Conservation (phyloP, 2,888 invertebrate genomes). For the Anticlea derivata region DNA sequence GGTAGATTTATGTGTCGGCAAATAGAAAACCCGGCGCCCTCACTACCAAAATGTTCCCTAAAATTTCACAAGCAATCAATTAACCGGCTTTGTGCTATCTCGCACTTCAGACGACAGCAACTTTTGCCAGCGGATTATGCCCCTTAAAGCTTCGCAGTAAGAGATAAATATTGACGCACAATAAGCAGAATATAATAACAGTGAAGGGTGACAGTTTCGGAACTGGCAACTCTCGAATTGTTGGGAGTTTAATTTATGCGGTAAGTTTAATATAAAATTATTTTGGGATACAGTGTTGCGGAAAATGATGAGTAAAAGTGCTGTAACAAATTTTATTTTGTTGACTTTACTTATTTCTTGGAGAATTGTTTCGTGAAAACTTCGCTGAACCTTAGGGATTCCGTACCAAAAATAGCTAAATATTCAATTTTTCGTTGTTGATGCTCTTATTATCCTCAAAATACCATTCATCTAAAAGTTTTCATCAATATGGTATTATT, state of each 20-base stretch:
- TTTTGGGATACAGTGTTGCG: conserved; percentile 47
- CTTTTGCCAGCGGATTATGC: conserved; percentile 40
- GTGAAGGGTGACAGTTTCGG: conserved; percentile 60
- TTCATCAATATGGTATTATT: no score
- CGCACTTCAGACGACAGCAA: conserved; percentile 37
- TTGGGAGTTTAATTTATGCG: conserved; percentile 68
- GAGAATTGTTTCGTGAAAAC: no score
- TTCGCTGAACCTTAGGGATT: no score
- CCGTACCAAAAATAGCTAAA: no score
- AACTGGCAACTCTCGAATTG: conserved; percentile 62
- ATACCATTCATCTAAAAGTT: no score
- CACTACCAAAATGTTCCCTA: conserved; percentile 23
- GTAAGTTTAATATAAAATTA: conserved; percentile 60
- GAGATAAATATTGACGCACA: conserved; percentile 48
- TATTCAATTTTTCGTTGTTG: no score
- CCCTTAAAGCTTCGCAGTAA: conserved; percentile 38
- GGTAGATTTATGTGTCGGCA: conserved; percentile 8
- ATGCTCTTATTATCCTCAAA: no score
- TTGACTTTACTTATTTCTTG: no score
- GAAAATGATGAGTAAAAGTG: conserved; percentile 27
- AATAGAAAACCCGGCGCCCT: conserved; percentile 18
- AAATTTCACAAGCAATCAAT: conserved; percentile 51
- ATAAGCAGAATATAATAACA: conserved; percentile 49
- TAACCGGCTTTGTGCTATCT: conserved; percentile 46
- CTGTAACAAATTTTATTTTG: background rate